Percentiles rank a stretch among this genome's conserved stretches.
Conservation (phyloP, 2,797 vertebrate species). For the Tapera naevia region DNA sequence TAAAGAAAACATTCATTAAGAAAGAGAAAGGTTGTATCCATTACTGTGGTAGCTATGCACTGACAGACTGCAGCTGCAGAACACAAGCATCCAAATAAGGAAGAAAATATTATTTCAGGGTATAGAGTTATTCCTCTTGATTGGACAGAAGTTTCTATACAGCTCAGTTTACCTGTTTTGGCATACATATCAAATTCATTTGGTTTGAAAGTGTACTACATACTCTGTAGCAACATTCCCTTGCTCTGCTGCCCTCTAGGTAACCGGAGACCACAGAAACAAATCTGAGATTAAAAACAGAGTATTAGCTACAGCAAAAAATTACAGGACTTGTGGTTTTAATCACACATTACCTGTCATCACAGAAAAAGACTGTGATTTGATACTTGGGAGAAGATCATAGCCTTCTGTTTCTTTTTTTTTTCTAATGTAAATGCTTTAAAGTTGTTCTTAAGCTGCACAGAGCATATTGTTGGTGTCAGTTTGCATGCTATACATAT, state of each 20-base stretch:
- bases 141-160: not conserved
- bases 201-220: not conserved
- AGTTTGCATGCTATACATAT: not conserved
- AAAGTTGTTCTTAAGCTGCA: not conserved
- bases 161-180: not conserved
- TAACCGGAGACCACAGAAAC: not conserved
- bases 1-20: not conserved
- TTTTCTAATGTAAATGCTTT: not conserved
- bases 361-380: not conserved
- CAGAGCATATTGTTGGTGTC: not conserved
- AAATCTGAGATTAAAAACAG: not conserved
- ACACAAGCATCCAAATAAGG: not conserved
- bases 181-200: not conserved
- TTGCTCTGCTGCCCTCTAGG: not conserved
- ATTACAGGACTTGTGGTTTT: not conserved
- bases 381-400: not conserved
- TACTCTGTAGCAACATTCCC: not conserved
- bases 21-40: not conserved
- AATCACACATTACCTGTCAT: not conserved
- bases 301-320: not conserved
- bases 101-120: not conserved
- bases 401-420: not conserved
- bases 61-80: not conserved
- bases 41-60: not conserved
- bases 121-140: not conserved